Evolutionary conservation across 2,888 invertebrate genomes (phyloP).

Genomic region (Drosophila neutralis): DNA sequence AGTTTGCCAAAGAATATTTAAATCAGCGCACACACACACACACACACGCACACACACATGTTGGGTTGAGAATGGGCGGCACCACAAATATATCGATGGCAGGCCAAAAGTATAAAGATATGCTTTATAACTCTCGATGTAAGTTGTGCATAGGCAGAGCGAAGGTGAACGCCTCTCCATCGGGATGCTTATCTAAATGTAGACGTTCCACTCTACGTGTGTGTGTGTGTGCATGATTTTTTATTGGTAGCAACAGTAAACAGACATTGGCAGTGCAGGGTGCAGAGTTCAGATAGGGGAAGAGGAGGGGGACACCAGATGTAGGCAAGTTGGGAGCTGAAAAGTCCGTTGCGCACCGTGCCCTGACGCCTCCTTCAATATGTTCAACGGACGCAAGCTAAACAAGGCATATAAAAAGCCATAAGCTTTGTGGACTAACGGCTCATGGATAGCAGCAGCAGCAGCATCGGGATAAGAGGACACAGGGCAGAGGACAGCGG

Average conservation of each 20-base stretch:
- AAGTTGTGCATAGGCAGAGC: constrained; percentile 33
- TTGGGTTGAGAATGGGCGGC: constrained; percentile 38
- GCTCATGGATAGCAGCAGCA: constrained; percentile 37
- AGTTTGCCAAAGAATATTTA: constrained; percentile 67
- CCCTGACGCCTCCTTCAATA: constrained; percentile 72
- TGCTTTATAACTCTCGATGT: constrained; percentile 71
- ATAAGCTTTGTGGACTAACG: constrained; percentile 63
- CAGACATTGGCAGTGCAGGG: constrained; percentile 18
- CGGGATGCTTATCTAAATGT: constrained; percentile 53
- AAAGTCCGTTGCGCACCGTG: constrained; percentile 15
- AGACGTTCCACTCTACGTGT: constrained; percentile 34
- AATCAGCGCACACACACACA: constrained; percentile 51
- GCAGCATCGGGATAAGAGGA: background rate
- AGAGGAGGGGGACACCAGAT: constrained; percentile 4
- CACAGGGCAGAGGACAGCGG: background rate
- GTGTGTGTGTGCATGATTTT: constrained; percentile 42
- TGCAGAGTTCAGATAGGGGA: background rate
- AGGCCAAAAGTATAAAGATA: constrained; percentile 69
- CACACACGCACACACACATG: constrained; percentile 13
- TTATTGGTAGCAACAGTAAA: constrained; percentile 63
- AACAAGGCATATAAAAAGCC: constrained; percentile 79
- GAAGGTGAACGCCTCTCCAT: constrained; percentile 47
- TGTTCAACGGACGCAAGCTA: constrained; percentile 60
- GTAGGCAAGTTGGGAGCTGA: constrained; percentile 18
- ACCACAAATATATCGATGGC: constrained; percentile 62